Conservation (phyloP, 2,113 vertebrate species). For the Zonotrichia leucophrys region DNA sequence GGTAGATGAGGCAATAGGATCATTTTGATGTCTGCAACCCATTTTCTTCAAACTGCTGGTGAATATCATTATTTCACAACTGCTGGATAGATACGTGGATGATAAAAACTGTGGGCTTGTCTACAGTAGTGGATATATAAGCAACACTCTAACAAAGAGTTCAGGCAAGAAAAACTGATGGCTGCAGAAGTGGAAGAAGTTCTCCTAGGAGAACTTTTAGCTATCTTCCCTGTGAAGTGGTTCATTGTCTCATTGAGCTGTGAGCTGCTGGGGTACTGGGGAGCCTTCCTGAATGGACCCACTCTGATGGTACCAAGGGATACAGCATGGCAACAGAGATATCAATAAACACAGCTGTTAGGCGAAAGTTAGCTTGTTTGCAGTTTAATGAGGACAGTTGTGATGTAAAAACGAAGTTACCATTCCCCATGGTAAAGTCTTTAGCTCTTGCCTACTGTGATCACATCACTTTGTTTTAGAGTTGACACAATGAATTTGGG, state of each 20-base stretch:
- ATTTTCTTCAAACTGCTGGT: not conserved
- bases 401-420: not conserved
- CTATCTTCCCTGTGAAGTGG: not conserved
- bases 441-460: not conserved
- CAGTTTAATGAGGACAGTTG: not conserved
- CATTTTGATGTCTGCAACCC: not conserved
- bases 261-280: not conserved
- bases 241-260: not conserved
- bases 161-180: not conserved
- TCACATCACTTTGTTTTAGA: not conserved
- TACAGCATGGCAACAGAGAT: not conserved
- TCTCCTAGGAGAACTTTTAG: not conserved
- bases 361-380: not conserved
- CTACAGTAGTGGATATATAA: not conserved
- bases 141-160: not conserved
- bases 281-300: not conserved
- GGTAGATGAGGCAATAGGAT: not conserved
- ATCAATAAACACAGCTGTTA: not conserved
- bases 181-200: not conserved
- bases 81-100: not conserved
- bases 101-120: not conserved
- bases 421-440: not conserved
- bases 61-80: not conserved
- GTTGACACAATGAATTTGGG: not conserved
- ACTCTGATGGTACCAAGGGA: not conserved